Conservation (phyloP, 2,888 invertebrate species). For the Eilema griseolum region DNA sequence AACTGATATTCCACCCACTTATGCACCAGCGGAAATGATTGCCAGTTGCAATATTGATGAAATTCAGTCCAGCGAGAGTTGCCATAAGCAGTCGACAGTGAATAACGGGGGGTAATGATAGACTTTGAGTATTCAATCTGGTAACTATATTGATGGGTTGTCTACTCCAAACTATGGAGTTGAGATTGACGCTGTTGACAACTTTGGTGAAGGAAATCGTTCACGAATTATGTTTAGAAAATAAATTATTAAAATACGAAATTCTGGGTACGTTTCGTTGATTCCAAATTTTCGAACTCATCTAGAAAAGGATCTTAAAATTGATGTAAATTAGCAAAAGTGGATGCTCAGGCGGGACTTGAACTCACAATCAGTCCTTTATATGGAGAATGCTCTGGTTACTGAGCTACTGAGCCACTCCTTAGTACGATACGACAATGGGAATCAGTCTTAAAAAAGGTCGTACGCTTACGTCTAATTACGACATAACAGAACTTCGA, state of each 20-base stretch:
- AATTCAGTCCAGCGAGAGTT: slow-evolving; percentile 49
- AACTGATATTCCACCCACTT: slow-evolving; percentile 16
- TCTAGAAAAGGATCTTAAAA: too few relatives aligned
- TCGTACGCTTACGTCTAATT: too few relatives aligned
- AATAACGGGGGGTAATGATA: slow-evolving; percentile 50
- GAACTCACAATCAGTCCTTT: too few relatives aligned
- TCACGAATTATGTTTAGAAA: background rate
- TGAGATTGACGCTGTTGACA: background rate
- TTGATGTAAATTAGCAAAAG: too few relatives aligned
- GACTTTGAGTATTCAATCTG: slow-evolving; percentile 14
- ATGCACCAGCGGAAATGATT: slow-evolving; percentile 47
- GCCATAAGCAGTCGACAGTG: slow-evolving; percentile 38
- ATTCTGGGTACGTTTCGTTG: too few relatives aligned
- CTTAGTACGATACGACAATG: too few relatives aligned
- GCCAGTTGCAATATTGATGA: slow-evolving; percentile 47
- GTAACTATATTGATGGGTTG: slow-evolving; percentile 4
- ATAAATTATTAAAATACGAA: background rate
- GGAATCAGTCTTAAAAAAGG: too few relatives aligned
- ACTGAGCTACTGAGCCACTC: too few relatives aligned
- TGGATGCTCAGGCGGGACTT: too few relatives aligned
- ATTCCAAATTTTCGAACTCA: too few relatives aligned
- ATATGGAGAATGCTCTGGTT: too few relatives aligned
- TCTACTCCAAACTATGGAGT: background rate
- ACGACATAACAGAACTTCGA: too few relatives aligned
- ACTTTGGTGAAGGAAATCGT: background rate